Base-by-base conservation (phyloP, 1,140 invertebrate species). In the Chironomus striatipennis region DNA sequence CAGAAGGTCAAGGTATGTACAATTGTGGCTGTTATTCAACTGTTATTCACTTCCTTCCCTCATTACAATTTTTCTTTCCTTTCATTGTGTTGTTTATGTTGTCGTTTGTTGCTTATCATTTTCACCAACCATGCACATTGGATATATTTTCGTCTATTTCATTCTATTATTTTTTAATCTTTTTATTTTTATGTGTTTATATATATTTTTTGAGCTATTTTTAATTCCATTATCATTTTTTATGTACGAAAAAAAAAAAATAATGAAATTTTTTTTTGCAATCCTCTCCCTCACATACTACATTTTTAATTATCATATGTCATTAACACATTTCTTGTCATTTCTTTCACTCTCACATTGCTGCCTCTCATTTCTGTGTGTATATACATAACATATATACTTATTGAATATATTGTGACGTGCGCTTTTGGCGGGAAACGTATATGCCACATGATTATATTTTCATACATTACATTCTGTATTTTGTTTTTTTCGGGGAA, bases 361-460 rank as follows among this genome's bases (percentile, higher is more conserved):
- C 65, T 18, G 65, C 47, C 12, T n/a, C 47, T 57, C 47, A 57
- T n/a, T 57, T n/a, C 15, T n/a, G n/a, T 57, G 12, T 57, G 47
- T 57, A n/a, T 47, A 7, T 47, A 47, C 43, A 47, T 10, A 47
- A 47, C 8, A 10, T 47, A 15, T 47, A 15, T 57, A 34, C 24
- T 34, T 34, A 57, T 57, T 57, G n/a, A 47, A 47, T 15, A 57
- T 57, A 57, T 57, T 70, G 65, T 20, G 64, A 18, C 10, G 65
- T 70, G 65, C 65, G 65, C 17, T 70, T 70, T 70, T 70, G 65
- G 65, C 65, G 65, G 65, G 65, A 70, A 70, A 10, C 43, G 43
- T n/a, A 12, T n/a, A 57, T 12, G n/a, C n/a, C 47, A 34, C 24
- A 57, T 57, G 47, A n/a, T 12, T 15, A 47, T 10, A 7, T 2